Conservation (phyloP, 2,888 invertebrate genomes). For the Plebejus melissa region DNA sequence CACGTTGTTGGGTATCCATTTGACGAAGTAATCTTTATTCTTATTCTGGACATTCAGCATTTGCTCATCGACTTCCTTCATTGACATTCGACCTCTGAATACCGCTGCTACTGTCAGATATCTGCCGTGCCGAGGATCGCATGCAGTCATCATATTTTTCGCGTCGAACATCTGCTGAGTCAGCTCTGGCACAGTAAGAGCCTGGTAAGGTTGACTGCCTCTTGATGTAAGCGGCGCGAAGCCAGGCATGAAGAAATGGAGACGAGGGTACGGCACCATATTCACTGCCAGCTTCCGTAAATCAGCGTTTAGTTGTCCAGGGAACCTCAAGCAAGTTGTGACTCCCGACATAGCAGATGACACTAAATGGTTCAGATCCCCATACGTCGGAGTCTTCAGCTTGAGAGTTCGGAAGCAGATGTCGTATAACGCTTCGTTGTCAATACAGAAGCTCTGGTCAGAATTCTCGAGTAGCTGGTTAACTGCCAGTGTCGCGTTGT, state of each 20-base stretch:
- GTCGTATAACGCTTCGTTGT: constrained; percentile 87
- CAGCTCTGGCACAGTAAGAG: constrained; percentile 92
- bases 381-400: constrained; percentile 85
- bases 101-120: constrained; percentile 93
- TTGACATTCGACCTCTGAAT: constrained; percentile 93
- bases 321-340: constrained; percentile 64
- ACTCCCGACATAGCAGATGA: constrained; percentile 65
- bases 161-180: constrained; percentile 95
- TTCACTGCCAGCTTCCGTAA: constrained; percentile 74
- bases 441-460: constrained; percentile 82
- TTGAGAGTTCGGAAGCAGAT: constrained; percentile 87
- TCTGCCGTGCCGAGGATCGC: constrained; percentile 92
- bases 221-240: constrained; percentile 85
- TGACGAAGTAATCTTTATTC: constrained; percentile 86
- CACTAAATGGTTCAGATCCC: constrained; percentile 82
- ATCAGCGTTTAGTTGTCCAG: constrained; percentile 84
- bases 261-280: constrained; percentile 85
- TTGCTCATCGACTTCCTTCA: constrained; percentile 93
- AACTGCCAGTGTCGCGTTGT: constrained; percentile 83
- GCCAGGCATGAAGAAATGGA: constrained; percentile 79
- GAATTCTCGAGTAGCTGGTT: constrained; percentile 85
- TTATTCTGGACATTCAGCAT: constrained; percentile 88
- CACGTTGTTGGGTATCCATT: constrained; percentile 89
- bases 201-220: constrained; percentile 90
- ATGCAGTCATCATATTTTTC: constrained; percentile 98